Evolutionary conservation across 2,113 vertebrate genomes (phyloP), one percentile per base, ranked within the genome.

Genomic region (Syrrhaptes paradoxus): DNA sequence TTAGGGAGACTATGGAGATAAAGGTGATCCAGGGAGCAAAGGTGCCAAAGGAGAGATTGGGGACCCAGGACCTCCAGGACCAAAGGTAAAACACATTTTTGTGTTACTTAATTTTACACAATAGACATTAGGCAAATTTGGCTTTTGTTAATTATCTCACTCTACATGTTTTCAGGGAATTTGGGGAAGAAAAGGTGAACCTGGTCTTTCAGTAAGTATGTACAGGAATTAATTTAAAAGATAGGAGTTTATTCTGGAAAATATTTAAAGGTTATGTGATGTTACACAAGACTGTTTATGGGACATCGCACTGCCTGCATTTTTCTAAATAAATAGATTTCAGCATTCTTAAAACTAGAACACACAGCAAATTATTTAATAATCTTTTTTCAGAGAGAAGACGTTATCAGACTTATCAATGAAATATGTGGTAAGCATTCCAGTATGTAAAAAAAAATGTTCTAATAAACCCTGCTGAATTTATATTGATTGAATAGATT

Each of bases 381-480:
- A 45, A 29, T 93, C 57, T 94, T 93, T 93, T 93, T 96, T 41
- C 97, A 99, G 99, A 98, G 94, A 98, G 98, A 99, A 97, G 98
- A 99, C 26, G 97, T 99, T 91, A 98, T 99, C 95, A 98, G 95
- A 93, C 98, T 99, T 87, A 99, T 99, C 89, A 96, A 88, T 71
- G 98, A 99, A 96, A 98, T 99, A 83, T 99, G 98, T 96, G 98
- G 99, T 99, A 98, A 98, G 98, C 90, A 58, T 76, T 96, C 49
- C 34, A 71, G 19, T 31, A 59, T 31, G 6, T 14, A 18, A 72
- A 61, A 76, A 55, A 62, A 74, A 12, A 2, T 31, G 9, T 54
- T 87, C 9, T 84, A 26, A 24, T 73, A 71, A 87, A 85, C 49
- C 43, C 59, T 3, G 66, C 49, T 46, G 28, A 59, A 85, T 88